Evolutionary conservation across 1,140 invertebrate species (phyloP).

Genomic region (Pygmarrhopalites habei): DNA sequence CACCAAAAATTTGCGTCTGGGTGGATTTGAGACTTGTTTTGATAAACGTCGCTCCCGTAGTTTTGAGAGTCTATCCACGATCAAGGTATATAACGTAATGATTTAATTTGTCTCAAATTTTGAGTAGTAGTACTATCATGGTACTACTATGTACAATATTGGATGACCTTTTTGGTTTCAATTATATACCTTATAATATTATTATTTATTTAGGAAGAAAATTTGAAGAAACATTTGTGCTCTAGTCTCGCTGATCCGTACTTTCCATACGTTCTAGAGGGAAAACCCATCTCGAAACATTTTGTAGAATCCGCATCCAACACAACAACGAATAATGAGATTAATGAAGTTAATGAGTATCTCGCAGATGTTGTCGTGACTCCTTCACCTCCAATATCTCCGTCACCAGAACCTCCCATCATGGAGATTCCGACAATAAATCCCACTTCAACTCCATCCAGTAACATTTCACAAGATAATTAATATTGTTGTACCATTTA

Average conservation of each 20-base stretch:
- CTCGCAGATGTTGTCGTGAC: background rate
- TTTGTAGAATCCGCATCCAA: constrained; percentile 54
- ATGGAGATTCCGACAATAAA: background rate
- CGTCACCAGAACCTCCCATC: background rate
- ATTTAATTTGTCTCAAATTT: too few species aligned
- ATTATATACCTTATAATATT: too few species aligned
- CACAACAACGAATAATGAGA: background rate
- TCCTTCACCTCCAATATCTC: background rate
- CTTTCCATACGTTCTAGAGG: constrained; percentile 67
- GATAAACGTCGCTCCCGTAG: background rate
- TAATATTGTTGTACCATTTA: too few species aligned
- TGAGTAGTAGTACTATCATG: too few species aligned
- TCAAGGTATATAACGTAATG: too few species aligned
- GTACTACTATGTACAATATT: too few species aligned
- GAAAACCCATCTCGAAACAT: constrained; percentile 60
- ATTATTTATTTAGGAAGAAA: constrained; percentile 2
- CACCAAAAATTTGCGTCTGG: too few species aligned
- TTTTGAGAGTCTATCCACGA: background rate
- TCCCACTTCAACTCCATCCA: constrained; percentile 10
- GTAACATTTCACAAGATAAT: too few species aligned
- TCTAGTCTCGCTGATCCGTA: constrained; percentile 58
- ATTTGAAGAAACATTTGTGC: constrained; percentile 1
- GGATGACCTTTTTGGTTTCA: too few species aligned
- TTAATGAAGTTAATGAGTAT: constrained; percentile 1
- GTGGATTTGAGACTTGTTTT: too few species aligned